Conservation (phyloP, 64 coral and sea anemone species). For the Montipora efflorescens region DNA sequence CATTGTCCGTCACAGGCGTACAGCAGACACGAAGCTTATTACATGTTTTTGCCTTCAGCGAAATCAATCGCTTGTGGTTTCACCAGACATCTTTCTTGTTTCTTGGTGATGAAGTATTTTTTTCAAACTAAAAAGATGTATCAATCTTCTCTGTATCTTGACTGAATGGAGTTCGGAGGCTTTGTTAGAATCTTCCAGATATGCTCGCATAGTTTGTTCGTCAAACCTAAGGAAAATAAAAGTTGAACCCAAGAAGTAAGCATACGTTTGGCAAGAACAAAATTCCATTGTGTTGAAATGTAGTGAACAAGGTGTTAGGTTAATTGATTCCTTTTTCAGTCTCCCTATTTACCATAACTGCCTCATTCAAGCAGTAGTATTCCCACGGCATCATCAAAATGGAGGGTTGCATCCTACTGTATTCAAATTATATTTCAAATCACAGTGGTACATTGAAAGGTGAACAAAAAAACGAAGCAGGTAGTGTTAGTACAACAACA, state of each 20-base stretch:
- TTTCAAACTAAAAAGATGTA: background rate
- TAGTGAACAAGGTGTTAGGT: background rate
- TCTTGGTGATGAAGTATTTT: background rate
- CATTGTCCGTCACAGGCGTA: background rate
- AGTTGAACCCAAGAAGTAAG: background rate
- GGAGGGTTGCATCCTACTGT: no score
- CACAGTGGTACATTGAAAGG: no score
- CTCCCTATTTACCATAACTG: no score
- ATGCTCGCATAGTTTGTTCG: background rate
- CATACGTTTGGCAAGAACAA: background rate
- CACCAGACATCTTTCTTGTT: background rate
- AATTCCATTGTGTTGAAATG: background rate
- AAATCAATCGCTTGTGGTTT: no score
- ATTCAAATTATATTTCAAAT: no score
- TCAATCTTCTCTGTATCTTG: background rate
- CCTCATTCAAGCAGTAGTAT: no score
- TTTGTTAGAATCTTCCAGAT: no score
- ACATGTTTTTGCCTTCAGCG: no score
- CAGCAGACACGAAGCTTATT: no score
- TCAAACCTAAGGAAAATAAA: slow-evolving; percentile 1
- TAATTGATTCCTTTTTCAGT: background rate
- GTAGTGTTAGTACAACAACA: no score
- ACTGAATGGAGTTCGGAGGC: background rate
- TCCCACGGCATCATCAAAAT: no score
- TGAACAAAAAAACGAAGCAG: no score